Conservation (phyloP, 2,888 invertebrate genomes). For the Notodonta dromedarius region DNA sequence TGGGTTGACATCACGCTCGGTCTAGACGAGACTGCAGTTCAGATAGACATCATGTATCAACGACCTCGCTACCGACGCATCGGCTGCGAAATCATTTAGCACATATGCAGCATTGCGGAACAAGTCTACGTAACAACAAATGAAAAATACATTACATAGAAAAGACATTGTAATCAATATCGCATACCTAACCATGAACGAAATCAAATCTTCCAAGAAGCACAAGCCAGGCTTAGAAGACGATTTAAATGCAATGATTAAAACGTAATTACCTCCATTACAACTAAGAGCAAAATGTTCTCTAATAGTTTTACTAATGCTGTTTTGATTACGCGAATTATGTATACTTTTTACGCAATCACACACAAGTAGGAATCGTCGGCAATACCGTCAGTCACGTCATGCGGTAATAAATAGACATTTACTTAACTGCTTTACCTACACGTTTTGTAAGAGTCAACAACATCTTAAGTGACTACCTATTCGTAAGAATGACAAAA, state of each 20-base stretch:
- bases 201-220: background rate
- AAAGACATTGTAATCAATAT: background rate
- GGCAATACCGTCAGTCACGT: conserved; percentile 57
- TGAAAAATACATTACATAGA: background rate
- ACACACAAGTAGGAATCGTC: conserved; percentile 37
- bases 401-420: conserved; percentile 56
- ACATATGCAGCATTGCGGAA: conserved; percentile 39
- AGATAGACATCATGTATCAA: conserved; percentile 48
- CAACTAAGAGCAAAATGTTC: conserved; percentile 46
- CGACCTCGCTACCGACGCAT: conserved; percentile 47
- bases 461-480: conserved; percentile 40
- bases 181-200: background rate
- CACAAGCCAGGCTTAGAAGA: conserved; percentile 37
- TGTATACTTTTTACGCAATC: conserved; percentile 61
- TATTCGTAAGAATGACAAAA: conserved; percentile 36
- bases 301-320: conserved; percentile 66
- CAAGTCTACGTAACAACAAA: conserved; percentile 8
- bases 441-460: conserved; percentile 44
- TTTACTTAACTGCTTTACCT: conserved; percentile 51
- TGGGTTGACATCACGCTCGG: conserved; percentile 46
- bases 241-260: conserved; percentile 57
- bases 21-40: conserved; percentile 49
- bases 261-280: conserved; percentile 41
- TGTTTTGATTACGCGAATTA: conserved; percentile 77
- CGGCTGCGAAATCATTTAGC: conserved; percentile 42